phyloP scores from a whole-genome alignment of 2,888 invertebrate genomes.

The Hydriomena furcata region DNA sequence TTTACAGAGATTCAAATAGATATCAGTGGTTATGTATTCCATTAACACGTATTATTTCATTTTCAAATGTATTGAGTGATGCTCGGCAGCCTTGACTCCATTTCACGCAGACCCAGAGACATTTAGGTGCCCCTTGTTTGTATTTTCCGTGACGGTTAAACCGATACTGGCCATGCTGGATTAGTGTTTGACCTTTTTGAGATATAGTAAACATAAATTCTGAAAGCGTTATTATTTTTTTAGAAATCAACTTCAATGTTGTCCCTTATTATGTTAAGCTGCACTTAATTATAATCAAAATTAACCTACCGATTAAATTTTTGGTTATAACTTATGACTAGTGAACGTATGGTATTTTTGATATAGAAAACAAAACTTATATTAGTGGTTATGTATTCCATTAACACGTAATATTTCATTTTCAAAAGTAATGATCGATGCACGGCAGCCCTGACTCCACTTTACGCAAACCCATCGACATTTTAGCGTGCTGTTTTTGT shows the following conservation, averaged over 20 bases:
- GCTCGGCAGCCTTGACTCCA: conserved; percentile 5
- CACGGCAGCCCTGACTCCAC: conserved; percentile 31
- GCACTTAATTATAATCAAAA: too few species aligned
- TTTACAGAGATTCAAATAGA: too few species aligned
- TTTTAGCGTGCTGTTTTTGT: conserved; percentile 35
- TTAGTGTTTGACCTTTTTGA: neutral
- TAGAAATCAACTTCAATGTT: too few species aligned
- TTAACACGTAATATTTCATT: conserved; percentile 17
- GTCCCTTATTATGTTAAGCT: too few species aligned
- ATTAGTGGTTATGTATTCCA: conserved; percentile 44
- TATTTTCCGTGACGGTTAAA: neutral
- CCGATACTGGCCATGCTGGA: neutral
- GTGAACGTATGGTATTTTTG: too few species aligned
- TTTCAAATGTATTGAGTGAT: conserved; percentile 28
- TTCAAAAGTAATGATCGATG: conserved; percentile 4
- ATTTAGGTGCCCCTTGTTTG: neutral
- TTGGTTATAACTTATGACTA: too few species aligned
- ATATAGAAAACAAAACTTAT: neutral
- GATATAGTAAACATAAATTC: neutral
- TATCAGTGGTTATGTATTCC: conserved; percentile 30
- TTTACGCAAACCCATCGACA: conserved; percentile 49
- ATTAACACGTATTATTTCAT: conserved; percentile 26
- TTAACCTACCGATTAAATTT: too few species aligned
- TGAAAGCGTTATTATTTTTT: too few species aligned
- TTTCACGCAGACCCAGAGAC: conserved; percentile 8